Base-by-base conservation (phyloP, 2,797 vertebrate genomes). In the Kryptolebias ocellatus region DNA sequence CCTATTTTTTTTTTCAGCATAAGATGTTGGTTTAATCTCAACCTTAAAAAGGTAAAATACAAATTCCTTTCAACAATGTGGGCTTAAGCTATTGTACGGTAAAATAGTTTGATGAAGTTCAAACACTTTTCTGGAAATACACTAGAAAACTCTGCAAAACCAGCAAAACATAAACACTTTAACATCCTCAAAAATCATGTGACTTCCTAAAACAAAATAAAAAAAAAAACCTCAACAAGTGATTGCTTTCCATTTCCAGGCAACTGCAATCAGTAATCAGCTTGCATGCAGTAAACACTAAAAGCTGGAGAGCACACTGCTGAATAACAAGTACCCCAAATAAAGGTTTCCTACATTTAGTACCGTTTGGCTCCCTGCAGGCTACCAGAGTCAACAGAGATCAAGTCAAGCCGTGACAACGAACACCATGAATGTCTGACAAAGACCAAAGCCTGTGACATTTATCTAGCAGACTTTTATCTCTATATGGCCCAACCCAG, bases 221-320 rank as follows among this genome's bases (percentile, higher is more conserved):
- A 68, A 70, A 28, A 18, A 15, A 15, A 15, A 45, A 4, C 11
- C 53, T 72, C 31, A 31, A 37, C 39, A 31, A 72, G 61, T 75
- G 74, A 86, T 76, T 80, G 63, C 64, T 74, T 72, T 76, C 76
- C 31, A 65, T 67, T 80, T 79, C 60, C 59, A 84, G 69, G 78
- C 60, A 53, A 45, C 59, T 28, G 75, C 73, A 76, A 87, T 87
- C 79, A 79, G 77, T 77, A 79, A 83, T 83, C 85, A 86, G 60
- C 18, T 46, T 29, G 49, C 67, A 81, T 61, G 83, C 55, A 39
- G 70, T 29, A 75, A 81, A 78, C 74, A 72, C 64, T 39, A 60
- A 67, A 78, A 60, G 42, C 52, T 60, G 66, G 31, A 79, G 74
- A 64, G 52, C 52, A n/a, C 53, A 31, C 31, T 47, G 8, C 54